Evolutionary conservation across 2,888 invertebrate genomes (phyloP), one percentile per base, ranked within the genome.

Genomic region (Tuberolachnus salignus): DNA sequence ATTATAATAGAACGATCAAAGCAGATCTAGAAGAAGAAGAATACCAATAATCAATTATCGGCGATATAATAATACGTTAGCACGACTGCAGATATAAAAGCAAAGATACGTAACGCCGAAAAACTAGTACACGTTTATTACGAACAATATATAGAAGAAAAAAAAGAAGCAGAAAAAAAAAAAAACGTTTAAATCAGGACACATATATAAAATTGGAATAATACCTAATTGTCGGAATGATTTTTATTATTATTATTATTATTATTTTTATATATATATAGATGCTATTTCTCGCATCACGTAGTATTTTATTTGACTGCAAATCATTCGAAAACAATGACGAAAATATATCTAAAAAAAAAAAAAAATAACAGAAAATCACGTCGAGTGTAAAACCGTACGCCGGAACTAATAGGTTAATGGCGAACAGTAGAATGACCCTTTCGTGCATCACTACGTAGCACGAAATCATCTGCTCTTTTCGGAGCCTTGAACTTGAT

Each of bases 401-500:
- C 69, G 59, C 78, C 78, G 78, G 69, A 67, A 78, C 78, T 78
- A 78, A 78, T 78, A 61, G 67, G 78, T 59, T 78, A 78, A 78
- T 78, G 42, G 78, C 49, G n/a, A 49, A 59, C 57, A 59, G 78
- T 67, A 57, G 78, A 78, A 78, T 78, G 78, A 78, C 78, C 78
- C 67, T 78, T 61, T 21, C n/a, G n/a, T 61, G 67, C 34, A 51
- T 57, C 59, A 21, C 34, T 59, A 42, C 23, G 69, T 23, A 69
- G 21, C 13, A 69, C n/a, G 59, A 59, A 75, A 78, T 59, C 55
- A 34, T 34, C 19, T 19, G 75, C n/a, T 51, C 46, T 67, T 61
- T 59, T 67, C 55, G 26, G 66, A 55, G 66, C 74, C 74, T 75
- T 75, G 74, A 75, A 75, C 74, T 75, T 75, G 46, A 46, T 53